Base-by-base conservation (phyloP, 2,113 vertebrate species). In the Catharus fuscescens region DNA sequence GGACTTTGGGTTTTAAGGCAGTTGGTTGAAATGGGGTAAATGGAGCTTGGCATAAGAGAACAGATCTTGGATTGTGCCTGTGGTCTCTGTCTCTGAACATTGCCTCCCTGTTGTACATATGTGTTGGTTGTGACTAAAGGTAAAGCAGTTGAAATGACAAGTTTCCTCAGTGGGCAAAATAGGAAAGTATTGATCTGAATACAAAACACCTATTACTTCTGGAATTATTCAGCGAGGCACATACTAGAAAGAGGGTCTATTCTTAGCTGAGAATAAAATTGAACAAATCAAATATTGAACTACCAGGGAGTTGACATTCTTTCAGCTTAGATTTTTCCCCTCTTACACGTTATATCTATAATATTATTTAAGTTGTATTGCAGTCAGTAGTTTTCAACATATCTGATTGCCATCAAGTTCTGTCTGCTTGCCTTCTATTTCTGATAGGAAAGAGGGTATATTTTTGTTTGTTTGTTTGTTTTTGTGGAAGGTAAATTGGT, bases 241-340 rank as follows among this genome's bases (percentile, higher is more conserved):
- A 52, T 66, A 66, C 9, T 57, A 54, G 31, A 76, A 80, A 61
- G 53, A 85, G 61, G 29, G 47, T 90, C 50, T 85, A 4, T 60
- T 94, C 54, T 80, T 86, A 56, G 32, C 72, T 88, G 50, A 71
- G 38, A 81, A 87, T 86, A 86, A 88, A 94, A 94, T 73, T 53
- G 47, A 95, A 77, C 53, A 94, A 88, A 88, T 95, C 74, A 91
- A 95, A 83, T 86, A 61, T 8, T 67, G 64, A 93, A 69, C 47
- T 53, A 56, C 34, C 23, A 60, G 26, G 24, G 65, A 64, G 71
- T 18, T 84, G 76, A 67, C 34, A 23, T 73, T 73, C 18, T 65
- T 90, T 76, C 44, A 90, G 13, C 9, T 64, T 79, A 60, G 53
- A 36, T 84, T 84, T 38, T 72, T 62, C 18, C 13, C 17, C 31